A percentile compares a stretch with the other conserved stretches of the same genome.
phyloP scores from a whole-genome alignment of 2,888 invertebrate genomes.

The Agriotes lineatus region DNA sequence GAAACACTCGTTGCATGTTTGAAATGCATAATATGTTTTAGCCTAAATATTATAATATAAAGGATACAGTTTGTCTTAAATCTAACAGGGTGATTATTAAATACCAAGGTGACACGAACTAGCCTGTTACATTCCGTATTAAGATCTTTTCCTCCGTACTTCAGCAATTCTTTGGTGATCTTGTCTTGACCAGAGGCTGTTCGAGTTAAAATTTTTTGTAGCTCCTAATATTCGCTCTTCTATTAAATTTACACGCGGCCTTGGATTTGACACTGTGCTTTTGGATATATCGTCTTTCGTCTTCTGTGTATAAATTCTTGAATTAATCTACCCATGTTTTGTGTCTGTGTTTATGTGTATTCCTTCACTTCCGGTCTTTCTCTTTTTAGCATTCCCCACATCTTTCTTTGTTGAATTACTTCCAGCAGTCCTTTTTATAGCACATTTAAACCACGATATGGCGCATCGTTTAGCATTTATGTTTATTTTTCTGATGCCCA shows the following conservation, averaged over 20 bases:
- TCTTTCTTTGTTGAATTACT: neutral
- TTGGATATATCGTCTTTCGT: too few relatives aligned
- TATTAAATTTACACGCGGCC: neutral
- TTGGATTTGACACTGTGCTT: neutral
- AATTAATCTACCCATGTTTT: neutral
- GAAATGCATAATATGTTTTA: too few relatives aligned
- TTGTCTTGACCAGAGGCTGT: neutral
- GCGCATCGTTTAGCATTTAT: neutral
- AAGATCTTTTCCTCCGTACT: too few relatives aligned
- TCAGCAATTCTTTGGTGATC: neutral
- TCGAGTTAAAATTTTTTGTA: neutral
- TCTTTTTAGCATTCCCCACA: neutral
- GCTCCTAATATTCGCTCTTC: neutral
- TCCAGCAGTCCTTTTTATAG: neutral
- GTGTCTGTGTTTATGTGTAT: neutral
- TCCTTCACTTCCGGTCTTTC: neutral
- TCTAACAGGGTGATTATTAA: too few relatives aligned
- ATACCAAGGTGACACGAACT: too few relatives aligned
- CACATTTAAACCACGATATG: neutral
- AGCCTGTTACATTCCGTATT: too few relatives aligned
- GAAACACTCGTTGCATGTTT: too few relatives aligned
- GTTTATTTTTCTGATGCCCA: neutral
- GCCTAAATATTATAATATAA: too few relatives aligned
- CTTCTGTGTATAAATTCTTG: neutral
- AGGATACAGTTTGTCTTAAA: too few relatives aligned